Percentiles rank a stretch among this genome's conserved stretches.
These are phyloP conservation scores for Lophochroa leadbeateri DNA, from an alignment of 2,113 vertebrate genomes.

Conservation along the genomic window DNA sequence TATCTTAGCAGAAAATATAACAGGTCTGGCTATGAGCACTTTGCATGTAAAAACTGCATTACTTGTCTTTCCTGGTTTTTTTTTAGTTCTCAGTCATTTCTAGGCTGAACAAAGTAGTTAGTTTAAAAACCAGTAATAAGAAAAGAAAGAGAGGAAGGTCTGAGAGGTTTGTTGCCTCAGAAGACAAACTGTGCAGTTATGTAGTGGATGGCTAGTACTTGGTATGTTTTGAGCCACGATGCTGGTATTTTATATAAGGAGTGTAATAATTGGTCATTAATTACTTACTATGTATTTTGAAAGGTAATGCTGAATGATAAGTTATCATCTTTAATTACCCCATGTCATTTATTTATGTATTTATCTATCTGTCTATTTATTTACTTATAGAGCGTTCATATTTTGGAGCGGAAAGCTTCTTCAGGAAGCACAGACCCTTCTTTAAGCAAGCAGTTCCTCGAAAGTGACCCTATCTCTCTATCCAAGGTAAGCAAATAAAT, in stretches of 20 bases:
- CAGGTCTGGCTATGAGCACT: not conserved
- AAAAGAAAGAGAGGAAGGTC: not conserved
- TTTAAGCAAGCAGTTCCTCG: slow-evolving; percentile 74
- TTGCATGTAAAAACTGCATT: not conserved
- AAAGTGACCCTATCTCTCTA: slow-evolving; percentile 67
- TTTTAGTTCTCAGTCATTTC: not conserved
- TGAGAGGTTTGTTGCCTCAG: not conserved
- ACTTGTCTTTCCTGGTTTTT: not conserved
- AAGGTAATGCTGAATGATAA: not conserved
- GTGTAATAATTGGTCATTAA: not conserved
- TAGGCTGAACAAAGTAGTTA: not conserved
- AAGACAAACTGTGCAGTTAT: not conserved
- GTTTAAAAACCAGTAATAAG: not conserved
- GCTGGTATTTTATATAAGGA: not conserved
- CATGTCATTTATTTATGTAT: not conserved
- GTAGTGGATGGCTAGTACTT: not conserved
- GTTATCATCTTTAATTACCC: not conserved
- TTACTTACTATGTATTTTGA: not conserved
- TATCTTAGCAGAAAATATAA: not conserved
- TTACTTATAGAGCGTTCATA: slow-evolving; percentile 62
- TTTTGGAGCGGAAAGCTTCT: slow-evolving; percentile 78
- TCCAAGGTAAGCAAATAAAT: slow-evolving; percentile 72
- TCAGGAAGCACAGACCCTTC: slow-evolving; percentile 74
- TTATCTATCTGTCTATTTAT: not conserved
- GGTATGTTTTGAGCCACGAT: not conserved